Base-by-base conservation (phyloP, 1,140 invertebrate species). In the Scylla paramamosain region DNA sequence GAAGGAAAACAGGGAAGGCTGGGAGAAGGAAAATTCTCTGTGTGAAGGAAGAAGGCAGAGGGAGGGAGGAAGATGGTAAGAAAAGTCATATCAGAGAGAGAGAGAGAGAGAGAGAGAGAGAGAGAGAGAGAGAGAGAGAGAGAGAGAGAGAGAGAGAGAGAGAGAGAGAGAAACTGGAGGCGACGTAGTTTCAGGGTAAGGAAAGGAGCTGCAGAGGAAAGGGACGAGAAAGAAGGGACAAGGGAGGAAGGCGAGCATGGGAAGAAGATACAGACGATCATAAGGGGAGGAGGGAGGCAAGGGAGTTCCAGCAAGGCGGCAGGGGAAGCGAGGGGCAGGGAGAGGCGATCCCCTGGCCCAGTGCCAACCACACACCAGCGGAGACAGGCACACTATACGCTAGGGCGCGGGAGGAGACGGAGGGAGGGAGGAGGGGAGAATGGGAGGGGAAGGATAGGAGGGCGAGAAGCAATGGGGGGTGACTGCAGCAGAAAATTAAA, bases 311-410 rank as follows among this genome's bases (percentile, higher is more conserved):
- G 87, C 89, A 67, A 46, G 87, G 52, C 32, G 88, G 88, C 77
- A 32, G 77, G 90, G 16, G 48, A 59, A 59, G 46, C 89, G 25
- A 14, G 28, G 59, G 90, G 14, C 46, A 67, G 46, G 25, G n/a
- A 32, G 52, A 91, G 46, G 89, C 28, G n/a, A 46, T 39, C 90
- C 90, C 46, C 90, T 91, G 90, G 90, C 20, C 52, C 90, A 77
- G 28, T 91, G 89, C 89, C 89, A 77, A 77, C 16, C 67, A 77
- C 67, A 77, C 67, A 77, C 67, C 67, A 77, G 25, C 67, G 67
- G 67, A 77, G 67, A 77, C 67, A 91, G 90, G 46, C 28, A 91
- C 52, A 91, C 46, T 32, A 91, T 67, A 77, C 90, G 59, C 28
- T 77, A 91, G 90, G 29, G 52, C 29, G 32, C 10, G 16, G 16